phyloP scores from a whole-genome alignment of 1,140 invertebrate species.

The Antheraea mylitta region DNA sequence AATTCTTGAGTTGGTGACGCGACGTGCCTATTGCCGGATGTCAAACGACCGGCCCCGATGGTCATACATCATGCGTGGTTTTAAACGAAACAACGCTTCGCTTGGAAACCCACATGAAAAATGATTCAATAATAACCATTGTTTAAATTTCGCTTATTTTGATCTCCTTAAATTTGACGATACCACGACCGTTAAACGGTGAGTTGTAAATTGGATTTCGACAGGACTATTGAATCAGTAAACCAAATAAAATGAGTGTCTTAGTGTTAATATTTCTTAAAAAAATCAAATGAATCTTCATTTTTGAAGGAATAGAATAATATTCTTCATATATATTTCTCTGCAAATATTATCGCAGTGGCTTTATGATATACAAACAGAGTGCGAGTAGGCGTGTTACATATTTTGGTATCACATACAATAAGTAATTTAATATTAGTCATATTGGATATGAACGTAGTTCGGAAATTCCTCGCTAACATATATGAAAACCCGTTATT shows the following conservation, averaged over 20 bases:
- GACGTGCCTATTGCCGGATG: slow-evolving; percentile 62
- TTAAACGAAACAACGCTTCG: slow-evolving; percentile 17
- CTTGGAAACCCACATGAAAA: background rate
- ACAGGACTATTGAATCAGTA: too few species aligned
- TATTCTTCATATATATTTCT: background rate
- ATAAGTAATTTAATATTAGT: slow-evolving; percentile 14
- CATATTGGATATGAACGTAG: slow-evolving; percentile 11
- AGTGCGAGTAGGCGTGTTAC: background rate
- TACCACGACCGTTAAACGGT: too few species aligned
- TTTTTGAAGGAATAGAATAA: background rate
- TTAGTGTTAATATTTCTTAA: too few species aligned
- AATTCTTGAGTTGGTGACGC: slow-evolving; percentile 56
- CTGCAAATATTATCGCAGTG: background rate
- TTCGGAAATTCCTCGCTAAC: slow-evolving; percentile 15
- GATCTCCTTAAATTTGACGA: too few species aligned
- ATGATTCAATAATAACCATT: background rate
- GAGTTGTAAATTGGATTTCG: too few species aligned
- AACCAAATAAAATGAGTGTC: too few species aligned
- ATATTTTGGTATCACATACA: background rate
- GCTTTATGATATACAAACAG: background rate
- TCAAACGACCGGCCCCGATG: slow-evolving; percentile 38
- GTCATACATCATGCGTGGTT: slow-evolving; percentile 54
- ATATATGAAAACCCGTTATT: slow-evolving; percentile 10
- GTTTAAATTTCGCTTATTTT: too few species aligned
- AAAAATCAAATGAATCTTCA: too few species aligned